Percentiles rank a stretch among this genome's conserved stretches.
Conservation (phyloP, 2,113 vertebrate species). For the Psephotus haematonotus region DNA sequence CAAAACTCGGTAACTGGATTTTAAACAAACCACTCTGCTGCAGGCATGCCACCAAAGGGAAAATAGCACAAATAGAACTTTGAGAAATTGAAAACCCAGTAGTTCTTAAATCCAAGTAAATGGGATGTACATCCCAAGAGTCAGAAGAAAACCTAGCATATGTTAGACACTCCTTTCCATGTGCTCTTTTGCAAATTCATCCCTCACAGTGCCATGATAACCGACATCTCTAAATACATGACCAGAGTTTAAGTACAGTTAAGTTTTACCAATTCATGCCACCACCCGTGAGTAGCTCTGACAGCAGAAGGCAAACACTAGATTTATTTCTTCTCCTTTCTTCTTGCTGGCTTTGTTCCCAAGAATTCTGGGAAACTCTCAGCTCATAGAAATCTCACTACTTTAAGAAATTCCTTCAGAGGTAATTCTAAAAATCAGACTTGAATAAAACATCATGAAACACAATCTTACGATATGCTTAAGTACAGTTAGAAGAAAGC, state of each 20-base stretch:
- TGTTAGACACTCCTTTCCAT: not conserved
- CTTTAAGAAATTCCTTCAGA: not conserved
- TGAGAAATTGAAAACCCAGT: not conserved
- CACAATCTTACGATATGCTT: not conserved
- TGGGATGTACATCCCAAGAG: not conserved
- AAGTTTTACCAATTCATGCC: not conserved
- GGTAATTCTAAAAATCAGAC: not conserved
- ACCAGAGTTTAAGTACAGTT: not conserved
- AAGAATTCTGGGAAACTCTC: not conserved
- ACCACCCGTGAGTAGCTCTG: not conserved
- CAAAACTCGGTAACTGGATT: slow-evolving; percentile 18
- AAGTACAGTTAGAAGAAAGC: not conserved
- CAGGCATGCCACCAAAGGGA: not conserved
- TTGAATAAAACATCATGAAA: not conserved
- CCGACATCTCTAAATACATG: not conserved
- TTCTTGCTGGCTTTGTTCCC: not conserved
- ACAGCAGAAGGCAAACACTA: not conserved
- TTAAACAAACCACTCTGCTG: slow-evolving; percentile 15
- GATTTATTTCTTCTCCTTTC: not conserved
- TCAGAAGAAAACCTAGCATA: not conserved
- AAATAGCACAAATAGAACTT: not conserved
- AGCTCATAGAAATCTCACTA: not conserved
- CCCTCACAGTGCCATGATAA: not conserved
- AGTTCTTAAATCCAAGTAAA: not conserved
- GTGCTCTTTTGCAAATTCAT: not conserved